Conservation (phyloP, 2,797 vertebrate genomes). For the Megalops cyprinoides region DNA sequence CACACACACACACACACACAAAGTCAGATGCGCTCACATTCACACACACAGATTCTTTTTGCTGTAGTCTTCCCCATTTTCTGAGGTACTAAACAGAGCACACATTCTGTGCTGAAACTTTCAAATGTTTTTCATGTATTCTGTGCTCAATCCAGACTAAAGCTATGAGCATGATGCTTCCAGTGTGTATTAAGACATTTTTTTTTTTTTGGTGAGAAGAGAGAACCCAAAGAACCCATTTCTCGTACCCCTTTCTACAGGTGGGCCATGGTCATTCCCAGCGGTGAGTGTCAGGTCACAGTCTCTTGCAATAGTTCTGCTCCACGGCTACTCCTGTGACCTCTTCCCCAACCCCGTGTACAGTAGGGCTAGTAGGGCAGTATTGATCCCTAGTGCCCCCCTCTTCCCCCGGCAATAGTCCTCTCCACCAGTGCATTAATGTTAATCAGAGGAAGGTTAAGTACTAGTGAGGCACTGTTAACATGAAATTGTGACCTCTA, state of each 20-base stretch:
- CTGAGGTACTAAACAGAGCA: neutral
- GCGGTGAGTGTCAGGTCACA: neutral
- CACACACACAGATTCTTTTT: neutral
- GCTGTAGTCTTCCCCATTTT: neutral
- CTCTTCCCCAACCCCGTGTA: constrained; percentile 13
- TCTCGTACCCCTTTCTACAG: neutral
- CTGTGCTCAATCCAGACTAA: no score
- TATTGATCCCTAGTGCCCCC: constrained; percentile 17
- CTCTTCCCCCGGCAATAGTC: neutral
- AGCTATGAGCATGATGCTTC: no score
- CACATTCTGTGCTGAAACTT: no score
- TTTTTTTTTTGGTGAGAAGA: no score
- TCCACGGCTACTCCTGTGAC: neutral
- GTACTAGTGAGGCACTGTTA: neutral
- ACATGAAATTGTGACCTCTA: constrained; percentile 28
- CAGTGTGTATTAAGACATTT: no score
- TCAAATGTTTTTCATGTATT: no score
- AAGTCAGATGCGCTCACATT: no score
- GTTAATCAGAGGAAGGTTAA: constrained; percentile 28
- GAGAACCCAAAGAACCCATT: no score
- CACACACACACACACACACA: neutral
- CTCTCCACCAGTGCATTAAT: constrained; percentile 9
- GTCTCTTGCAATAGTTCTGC: neutral
- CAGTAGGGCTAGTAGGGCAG: neutral
- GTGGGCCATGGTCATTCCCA: no score